phyloP scores from a whole-genome alignment of 1,140 invertebrate genomes.

The Drosophila lacteicornis region DNA sequence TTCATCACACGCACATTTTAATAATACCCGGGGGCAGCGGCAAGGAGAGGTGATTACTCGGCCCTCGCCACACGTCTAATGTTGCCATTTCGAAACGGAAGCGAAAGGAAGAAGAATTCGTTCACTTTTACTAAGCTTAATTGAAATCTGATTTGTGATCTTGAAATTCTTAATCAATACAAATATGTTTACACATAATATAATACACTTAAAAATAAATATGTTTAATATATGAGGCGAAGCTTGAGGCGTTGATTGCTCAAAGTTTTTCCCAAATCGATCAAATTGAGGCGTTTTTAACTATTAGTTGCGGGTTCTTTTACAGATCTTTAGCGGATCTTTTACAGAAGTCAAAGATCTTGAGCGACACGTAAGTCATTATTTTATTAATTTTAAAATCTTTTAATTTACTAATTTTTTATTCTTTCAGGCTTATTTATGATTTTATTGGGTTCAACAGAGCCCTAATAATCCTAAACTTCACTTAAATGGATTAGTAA shows the following conservation, averaged over 20 bases:
- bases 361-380: background rate
- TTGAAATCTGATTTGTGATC: conserved; percentile 80
- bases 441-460: background rate
- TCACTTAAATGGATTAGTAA: background rate
- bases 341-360: background rate
- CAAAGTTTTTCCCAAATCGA: conserved; percentile 54
- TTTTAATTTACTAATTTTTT: background rate
- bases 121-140: conserved; percentile 55
- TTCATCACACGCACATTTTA: conserved; percentile 8
- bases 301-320: background rate
- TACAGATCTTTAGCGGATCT: background rate
- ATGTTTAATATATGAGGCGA: conserved; percentile 60
- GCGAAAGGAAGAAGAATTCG: conserved; percentile 18
- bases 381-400: no score
- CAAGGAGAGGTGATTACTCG: conserved; percentile 3
- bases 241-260: conserved; percentile 74
- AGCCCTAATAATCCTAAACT: no score
- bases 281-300: conserved; percentile 10
- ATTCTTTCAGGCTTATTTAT: background rate
- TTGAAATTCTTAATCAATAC: conserved; percentile 78
- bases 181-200: conserved; percentile 73
- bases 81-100: conserved; percentile 43
- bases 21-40: conserved; percentile 1
- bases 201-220: conserved; percentile 71
- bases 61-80: conserved; percentile 1